Conservation (phyloP, 2,113 vertebrate genomes). For the Psephotus haematonotus region DNA sequence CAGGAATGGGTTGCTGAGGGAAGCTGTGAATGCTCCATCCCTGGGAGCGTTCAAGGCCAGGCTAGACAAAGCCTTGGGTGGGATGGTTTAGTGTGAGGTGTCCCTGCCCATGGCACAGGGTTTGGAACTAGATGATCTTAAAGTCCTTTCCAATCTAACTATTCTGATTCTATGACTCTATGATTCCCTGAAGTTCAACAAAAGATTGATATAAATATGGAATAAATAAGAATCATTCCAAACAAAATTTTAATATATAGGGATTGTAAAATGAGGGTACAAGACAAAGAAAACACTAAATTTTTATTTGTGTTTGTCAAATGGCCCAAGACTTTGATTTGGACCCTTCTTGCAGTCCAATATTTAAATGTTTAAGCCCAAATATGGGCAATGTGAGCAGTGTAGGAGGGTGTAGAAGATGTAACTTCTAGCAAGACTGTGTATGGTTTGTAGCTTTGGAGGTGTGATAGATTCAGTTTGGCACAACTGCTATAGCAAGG, state of each 20-base stretch:
- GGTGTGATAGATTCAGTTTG: not conserved
- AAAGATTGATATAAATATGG: not conserved
- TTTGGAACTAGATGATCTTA: no score
- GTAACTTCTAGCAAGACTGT: not conserved
- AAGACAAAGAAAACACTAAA: not conserved
- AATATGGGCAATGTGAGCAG: not conserved
- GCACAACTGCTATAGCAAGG: not conserved
- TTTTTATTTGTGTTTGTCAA: not conserved
- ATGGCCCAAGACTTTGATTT: not conserved
- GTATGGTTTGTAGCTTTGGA: constrained; percentile 4
- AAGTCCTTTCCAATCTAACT: no score
- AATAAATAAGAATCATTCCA: not conserved
- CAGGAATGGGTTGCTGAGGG: no score
- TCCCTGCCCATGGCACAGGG: no score
- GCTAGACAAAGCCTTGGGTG: no score
- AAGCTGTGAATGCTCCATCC: no score
- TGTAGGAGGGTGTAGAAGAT: not conserved
- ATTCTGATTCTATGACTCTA: no score
- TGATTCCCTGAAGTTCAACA: not conserved
- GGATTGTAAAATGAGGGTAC: not conserved
- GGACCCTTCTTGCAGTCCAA: not conserved
- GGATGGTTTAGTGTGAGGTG: no score
- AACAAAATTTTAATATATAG: not conserved
- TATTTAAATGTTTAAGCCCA: not conserved
- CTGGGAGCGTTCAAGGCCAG: no score